These are phyloP conservation scores for Willisornis vidua DNA, from an alignment of 2,113 vertebrate species.

Conservation along the genomic window DNA sequence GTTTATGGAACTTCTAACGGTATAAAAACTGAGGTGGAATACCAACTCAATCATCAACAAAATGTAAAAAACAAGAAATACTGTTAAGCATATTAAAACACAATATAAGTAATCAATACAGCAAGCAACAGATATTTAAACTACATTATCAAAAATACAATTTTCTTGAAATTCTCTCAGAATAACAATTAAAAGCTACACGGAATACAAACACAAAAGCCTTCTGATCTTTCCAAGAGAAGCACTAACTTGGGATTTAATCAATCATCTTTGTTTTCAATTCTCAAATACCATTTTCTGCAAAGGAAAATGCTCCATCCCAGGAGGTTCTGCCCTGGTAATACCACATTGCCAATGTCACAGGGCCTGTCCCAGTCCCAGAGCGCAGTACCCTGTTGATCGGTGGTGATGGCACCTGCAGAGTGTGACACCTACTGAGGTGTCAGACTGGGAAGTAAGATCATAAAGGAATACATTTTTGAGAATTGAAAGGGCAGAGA, in stretches of 20 bases:
- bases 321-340: background rate
- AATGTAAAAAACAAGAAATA: background rate
- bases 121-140: background rate
- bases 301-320: background rate
- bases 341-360: background rate
- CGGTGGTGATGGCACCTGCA: constrained; percentile 10
- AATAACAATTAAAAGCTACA: background rate
- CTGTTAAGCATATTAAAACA: background rate
- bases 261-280: background rate
- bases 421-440: background rate
- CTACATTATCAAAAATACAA: background rate
- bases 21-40: background rate
- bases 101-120: background rate
- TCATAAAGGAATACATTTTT: background rate
- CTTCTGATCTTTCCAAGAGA: background rate
- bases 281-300: background rate
- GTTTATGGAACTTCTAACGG: background rate
- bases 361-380: background rate
- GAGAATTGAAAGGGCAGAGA: background rate
- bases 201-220: background rate
- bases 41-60: background rate
- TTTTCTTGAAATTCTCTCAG: background rate
- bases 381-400: background rate
- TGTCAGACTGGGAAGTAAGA: background rate
- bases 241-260: background rate